Conservation (phyloP, 2,113 vertebrate species). For the Pterocles burchelli region DNA sequence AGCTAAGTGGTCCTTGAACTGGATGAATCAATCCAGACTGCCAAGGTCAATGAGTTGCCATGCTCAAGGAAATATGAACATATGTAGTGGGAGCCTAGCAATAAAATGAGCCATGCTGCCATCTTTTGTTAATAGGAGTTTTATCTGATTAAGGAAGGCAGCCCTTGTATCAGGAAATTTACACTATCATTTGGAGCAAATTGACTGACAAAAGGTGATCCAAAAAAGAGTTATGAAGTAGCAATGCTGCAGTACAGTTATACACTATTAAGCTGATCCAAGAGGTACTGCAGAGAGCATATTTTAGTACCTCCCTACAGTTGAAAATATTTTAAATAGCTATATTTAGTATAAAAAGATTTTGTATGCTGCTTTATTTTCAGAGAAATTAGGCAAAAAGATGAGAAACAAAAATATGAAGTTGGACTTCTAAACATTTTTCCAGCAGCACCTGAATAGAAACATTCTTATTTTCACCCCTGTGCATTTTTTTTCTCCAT, state of each 20-base stretch:
- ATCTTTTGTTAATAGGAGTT: conserved; percentile 21
- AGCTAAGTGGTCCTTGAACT: conserved; percentile 55
- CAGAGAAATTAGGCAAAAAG: not conserved
- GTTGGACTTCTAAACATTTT: not conserved
- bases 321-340: not conserved
- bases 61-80: conserved; percentile 41
- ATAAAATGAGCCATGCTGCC: conserved; percentile 27
- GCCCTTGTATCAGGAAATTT: conserved; percentile 23
- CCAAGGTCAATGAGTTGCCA: conserved; percentile 59
- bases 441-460: not conserved
- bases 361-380: not conserved
- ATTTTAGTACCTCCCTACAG: not conserved
- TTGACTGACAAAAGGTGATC: conserved; percentile 1
- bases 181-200: not conserved
- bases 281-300: not conserved
- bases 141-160: conserved; percentile 36
- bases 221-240: conserved; percentile 8
- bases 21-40: conserved; percentile 57
- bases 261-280: not conserved
- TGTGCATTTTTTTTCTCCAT: not conserved
- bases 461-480: not conserved
- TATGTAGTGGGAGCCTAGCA: not conserved
- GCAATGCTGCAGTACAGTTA: not conserved
- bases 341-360: not conserved
- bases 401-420: not conserved